A percentile compares a stretch with the other conserved stretches of the same genome.
Evolutionary conservation across 64 coral and sea anemone species (phyloP).

Genomic region (Exaiptasia diaphana): DNA sequence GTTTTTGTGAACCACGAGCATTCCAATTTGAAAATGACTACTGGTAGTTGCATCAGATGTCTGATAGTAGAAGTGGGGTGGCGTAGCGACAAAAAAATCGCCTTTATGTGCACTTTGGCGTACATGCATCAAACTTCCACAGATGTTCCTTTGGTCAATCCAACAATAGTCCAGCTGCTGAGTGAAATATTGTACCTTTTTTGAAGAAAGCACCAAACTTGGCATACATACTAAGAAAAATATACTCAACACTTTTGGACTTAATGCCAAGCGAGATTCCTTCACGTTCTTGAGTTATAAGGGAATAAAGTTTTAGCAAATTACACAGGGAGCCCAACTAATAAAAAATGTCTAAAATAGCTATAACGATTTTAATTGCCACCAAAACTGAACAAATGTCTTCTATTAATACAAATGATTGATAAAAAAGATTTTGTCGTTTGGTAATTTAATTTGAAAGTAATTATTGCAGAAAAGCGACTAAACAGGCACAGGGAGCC

Average conservation of each 20-base stretch:
- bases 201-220: conserved; percentile 14
- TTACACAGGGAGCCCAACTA: background rate
- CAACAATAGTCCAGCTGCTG: background rate
- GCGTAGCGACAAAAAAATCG: no score
- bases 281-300: background rate
- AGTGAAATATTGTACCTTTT: background rate
- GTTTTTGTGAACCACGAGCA: no score
- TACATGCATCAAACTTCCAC: no score
- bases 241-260: background rate
- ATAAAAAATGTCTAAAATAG: background rate
- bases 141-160: no score
- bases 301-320: background rate
- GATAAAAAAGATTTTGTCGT: background rate
- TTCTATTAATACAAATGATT: background rate
- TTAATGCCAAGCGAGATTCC: background rate
- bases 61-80: no score
- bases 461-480: background rate
- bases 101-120: no score
- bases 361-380: background rate
- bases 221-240: background rate
- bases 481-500: background rate
- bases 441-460: background rate
- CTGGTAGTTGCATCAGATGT: no score
- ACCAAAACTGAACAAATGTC: background rate
- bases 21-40: no score